Base-by-base conservation (phyloP, 1,140 invertebrate species). In the Drosophila hydei region DNA sequence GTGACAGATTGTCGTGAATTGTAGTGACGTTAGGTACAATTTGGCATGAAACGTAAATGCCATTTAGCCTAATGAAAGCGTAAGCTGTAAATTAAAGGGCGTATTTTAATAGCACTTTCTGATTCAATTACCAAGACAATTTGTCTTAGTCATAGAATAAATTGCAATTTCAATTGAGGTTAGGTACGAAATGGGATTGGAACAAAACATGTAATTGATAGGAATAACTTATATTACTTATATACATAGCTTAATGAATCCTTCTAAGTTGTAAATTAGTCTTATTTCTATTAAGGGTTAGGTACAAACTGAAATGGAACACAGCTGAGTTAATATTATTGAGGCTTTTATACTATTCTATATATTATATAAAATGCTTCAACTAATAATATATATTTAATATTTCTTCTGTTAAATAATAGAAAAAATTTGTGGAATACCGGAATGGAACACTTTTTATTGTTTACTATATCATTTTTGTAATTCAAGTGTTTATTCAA, bases 11-110 rank as follows among this genome's bases (percentile, higher is more conserved):
- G n/a, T n/a, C n/a, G n/a, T n/a, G n/a, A n/a, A n/a, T n/a, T n/a
- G n/a, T n/a, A 55, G 4, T 58, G 27, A 71, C 51, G 33, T 71
- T 58, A 71, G 52, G 11, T 19, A 64, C 68, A 52, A 36, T 33
- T 30, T 69, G 48, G 47, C 38, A 55, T 52, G 60, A 12, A 52
- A 52, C 48, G 42, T 14, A 16, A 42, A 42, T 42, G 14, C 38
- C n/a, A 16, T 8, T 42, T 42, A 8, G 12, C 1, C 14, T 6
- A 42, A 42, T 42, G 38, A 14, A 18, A 16, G 7, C 6, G 14
- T 16, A 42, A 42, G 14, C 38, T 42, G 11, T 48, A 3, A 50
- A 50, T 9, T 16, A 4, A 16, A 6, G 14, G 23, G 14, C 21
- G 7, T 4, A 3, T 47, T 47, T 14, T 25, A 14, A 2, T 1